Evolutionary conservation across 2,113 vertebrate species (phyloP).

Genomic region (Dicaeum eximium): DNA sequence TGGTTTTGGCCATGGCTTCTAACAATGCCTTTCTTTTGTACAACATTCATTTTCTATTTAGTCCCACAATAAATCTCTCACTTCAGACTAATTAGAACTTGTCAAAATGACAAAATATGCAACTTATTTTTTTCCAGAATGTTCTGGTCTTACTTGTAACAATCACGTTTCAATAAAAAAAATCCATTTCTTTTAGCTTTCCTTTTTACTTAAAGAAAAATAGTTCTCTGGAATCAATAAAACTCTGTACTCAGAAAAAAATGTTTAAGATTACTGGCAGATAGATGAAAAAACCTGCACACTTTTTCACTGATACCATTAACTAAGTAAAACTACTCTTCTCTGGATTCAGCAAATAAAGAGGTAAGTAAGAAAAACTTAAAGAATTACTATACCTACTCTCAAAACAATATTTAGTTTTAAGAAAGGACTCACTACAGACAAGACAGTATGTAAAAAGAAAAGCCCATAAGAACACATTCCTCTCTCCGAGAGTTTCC

Average conservation of each 20-base stretch:
- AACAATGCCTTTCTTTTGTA: slow-evolving; percentile 6
- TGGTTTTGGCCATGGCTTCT: background rate
- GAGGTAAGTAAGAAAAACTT: background rate
- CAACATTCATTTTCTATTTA: background rate
- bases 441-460: background rate
- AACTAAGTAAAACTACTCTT: background rate
- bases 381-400: background rate
- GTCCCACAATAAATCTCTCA: background rate
- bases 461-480: background rate
- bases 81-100: background rate
- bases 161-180: background rate
- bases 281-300: background rate
- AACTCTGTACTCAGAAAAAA: background rate
- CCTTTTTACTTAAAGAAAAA: background rate
- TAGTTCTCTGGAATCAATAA: background rate
- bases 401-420: background rate
- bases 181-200: background rate
- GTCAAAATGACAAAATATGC: background rate
- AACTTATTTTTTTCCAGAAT: background rate
- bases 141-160: background rate
- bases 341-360: background rate
- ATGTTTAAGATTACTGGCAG: background rate
- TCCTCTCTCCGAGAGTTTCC: background rate
- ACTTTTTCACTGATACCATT: background rate
- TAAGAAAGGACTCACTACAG: background rate